Base-by-base conservation (phyloP, 2,888 invertebrate species). In the Xylophagus ater region DNA sequence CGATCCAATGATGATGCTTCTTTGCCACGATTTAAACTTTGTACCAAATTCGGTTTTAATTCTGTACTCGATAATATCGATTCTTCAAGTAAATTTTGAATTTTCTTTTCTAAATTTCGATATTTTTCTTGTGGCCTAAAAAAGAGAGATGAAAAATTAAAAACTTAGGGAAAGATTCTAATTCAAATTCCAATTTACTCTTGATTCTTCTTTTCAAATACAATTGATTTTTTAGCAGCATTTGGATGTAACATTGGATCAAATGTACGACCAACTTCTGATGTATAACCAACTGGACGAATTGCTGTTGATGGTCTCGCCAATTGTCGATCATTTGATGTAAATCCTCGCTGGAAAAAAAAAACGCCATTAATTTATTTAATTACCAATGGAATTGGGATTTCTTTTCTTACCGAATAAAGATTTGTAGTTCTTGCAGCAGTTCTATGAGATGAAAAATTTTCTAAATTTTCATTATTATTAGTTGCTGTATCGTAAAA, bases 291-390 rank as follows among this genome's bases (percentile, higher is more conserved):
- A 18, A 92, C 96, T 7, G 92, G 96, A 41, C 92, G 74, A 25
- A 97, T 89, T 2, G 97, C 96, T 3, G 98, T 98, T 73, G 97
- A 93, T 1, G 98, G 97, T 40, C 98, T 62, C 17, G 69, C 71
- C 33, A 62, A 49, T 1, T 56, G 51, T 41, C 56, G 58, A 29
- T 63, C 62, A n/a, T 48, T 47, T 18, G 38, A 26, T 39, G 15
- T n/a, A n/a, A n/a, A n/a, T n/a, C 38, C 33, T 1, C 38, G 38
- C 38, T 39, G 17, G 20, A 21, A 15, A 6, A 32, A 10, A 17
- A 9, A 15, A 32, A 34, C 21, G 26, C 12, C 26, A 33, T 33
- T 33, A 21, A 19, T 13, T 26, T 26, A 23, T 10, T 10, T 8
- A 4, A 13, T 12, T 26, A 12, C 6, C 26, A 26, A 26, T 26